A percentile compares a stretch with the other conserved stretches of the same genome.
phyloP scores from a whole-genome alignment of 2,113 vertebrate genomes.

The Corythornis madagascariensis region DNA sequence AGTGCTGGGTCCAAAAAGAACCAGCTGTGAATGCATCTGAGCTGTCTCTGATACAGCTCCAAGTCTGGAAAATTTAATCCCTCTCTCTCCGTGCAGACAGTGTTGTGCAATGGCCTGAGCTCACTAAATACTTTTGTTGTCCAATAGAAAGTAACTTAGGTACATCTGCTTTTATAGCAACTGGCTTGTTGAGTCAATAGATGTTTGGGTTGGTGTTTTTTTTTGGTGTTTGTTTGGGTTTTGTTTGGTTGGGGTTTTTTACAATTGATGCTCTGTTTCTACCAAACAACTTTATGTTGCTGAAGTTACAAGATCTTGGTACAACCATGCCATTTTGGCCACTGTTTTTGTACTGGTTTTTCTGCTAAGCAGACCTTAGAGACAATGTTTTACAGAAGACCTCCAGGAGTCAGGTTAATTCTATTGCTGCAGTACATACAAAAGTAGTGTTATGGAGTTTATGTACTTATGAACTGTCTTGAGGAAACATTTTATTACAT shows the following conservation, averaged over 20 bases:
- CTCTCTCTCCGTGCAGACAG: slow-evolving; percentile 46
- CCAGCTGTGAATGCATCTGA: slow-evolving; percentile 49
- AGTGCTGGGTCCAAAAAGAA: slow-evolving; percentile 17
- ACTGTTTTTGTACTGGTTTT: neutral
- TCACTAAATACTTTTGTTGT: slow-evolving; percentile 21
- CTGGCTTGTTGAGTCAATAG: neutral
- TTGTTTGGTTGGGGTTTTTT: neutral
- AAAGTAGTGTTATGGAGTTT: neutral
- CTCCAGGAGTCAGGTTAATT: neutral
- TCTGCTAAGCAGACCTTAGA: neutral
- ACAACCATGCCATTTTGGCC: neutral
- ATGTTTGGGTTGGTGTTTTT: neutral
- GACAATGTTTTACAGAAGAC: neutral
- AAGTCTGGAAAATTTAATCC: slow-evolving; percentile 67
- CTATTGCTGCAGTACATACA: neutral
- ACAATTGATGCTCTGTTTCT: neutral
- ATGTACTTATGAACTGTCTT: neutral
- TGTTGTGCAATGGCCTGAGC: slow-evolving; percentile 62
- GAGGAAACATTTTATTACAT: neutral
- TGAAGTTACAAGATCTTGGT: neutral
- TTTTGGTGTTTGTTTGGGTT: neutral
- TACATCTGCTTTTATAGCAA: neutral
- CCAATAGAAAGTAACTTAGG: slow-evolving; percentile 18
- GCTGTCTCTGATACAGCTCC: slow-evolving; percentile 53
- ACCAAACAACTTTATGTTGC: neutral